A percentile compares a stretch with the other conserved stretches of the same genome.
phyloP scores from a whole-genome alignment of 1,140 invertebrate genomes.

The Zelostemma sp. region DNA sequence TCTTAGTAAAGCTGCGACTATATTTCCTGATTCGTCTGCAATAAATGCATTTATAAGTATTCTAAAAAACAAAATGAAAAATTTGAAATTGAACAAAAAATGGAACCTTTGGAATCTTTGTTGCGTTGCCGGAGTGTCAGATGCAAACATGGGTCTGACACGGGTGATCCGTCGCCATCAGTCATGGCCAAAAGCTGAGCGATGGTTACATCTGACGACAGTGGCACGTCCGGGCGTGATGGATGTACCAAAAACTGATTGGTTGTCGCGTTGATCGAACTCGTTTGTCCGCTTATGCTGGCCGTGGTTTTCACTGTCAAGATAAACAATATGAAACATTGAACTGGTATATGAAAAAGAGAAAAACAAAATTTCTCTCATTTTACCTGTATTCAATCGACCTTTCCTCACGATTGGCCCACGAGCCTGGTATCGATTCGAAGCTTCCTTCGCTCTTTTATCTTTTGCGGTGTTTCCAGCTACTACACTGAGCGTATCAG shows the following conservation, averaged over 20 bases:
- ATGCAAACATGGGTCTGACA: slow-evolving; percentile 72
- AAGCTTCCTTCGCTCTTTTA: slow-evolving; percentile 83
- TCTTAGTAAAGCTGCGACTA: neutral
- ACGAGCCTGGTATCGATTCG: slow-evolving; percentile 71
- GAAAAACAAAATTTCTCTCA: slow-evolving; percentile 16
- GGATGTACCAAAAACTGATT: slow-evolving; percentile 67
- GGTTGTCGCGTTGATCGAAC: slow-evolving; percentile 25
- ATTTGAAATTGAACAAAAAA: neutral
- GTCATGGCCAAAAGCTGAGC: slow-evolving; percentile 75
- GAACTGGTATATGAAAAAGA: too few species aligned
- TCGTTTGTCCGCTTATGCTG: slow-evolving; percentile 36
- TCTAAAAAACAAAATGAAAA: neutral
- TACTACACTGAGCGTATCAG: slow-evolving; percentile 78
- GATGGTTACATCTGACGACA: slow-evolving; percentile 74
- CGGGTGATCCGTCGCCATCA: slow-evolving; percentile 70
- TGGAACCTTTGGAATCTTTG: slow-evolving; percentile 64
- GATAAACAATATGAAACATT: too few species aligned
- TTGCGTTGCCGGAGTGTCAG: slow-evolving; percentile 61
- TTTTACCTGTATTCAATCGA: slow-evolving; percentile 56
- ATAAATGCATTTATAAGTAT: too few species aligned
- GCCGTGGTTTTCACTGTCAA: slow-evolving; percentile 49
- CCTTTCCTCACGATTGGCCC: slow-evolving; percentile 57
- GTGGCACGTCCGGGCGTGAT: slow-evolving; percentile 66
- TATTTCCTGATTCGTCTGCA: neutral
- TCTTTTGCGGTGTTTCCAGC: slow-evolving; percentile 87